Evolutionary conservation across 2,113 vertebrate species (phyloP).

Genomic region (Edolisoma coerulescens): DNA sequence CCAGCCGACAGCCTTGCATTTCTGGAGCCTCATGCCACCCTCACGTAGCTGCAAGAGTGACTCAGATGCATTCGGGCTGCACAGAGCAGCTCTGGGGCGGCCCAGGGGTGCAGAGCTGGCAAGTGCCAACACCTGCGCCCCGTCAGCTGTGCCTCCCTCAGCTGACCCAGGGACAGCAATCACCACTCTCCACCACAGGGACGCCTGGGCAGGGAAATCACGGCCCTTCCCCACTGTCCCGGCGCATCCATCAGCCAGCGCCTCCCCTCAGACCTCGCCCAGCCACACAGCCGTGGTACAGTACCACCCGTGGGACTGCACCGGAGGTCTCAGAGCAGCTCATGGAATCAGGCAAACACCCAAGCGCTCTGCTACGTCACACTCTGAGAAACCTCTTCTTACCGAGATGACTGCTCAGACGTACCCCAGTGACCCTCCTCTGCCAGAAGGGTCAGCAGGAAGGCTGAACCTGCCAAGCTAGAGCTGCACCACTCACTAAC

Average conservation of each 20-base stretch:
- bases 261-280: neutral
- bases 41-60: rapidly evolving
- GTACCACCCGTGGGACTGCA: rapidly evolving
- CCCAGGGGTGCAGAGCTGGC: rapidly evolving
- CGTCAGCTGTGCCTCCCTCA: neutral
- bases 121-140: neutral
- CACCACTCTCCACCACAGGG: neutral
- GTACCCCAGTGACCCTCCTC: neutral
- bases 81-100: too few species aligned
- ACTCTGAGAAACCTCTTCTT: neutral
- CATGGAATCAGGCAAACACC: neutral
- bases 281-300: neutral
- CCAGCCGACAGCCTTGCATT: rapidly evolving
- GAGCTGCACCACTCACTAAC: neutral
- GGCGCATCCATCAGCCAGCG: too few species aligned
- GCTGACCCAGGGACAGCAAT: neutral
- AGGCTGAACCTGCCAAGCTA: neutral
- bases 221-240: neutral
- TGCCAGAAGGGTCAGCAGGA: neutral
- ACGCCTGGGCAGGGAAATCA: neutral
- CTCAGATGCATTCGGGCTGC: neutral
- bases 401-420: rapidly evolving
- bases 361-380: rapidly evolving
- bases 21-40: rapidly evolving
- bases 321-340: neutral